Evolutionary conservation across 2,888 invertebrate genomes (phyloP), one percentile per base, ranked within the genome.

Genomic region (Hecatera dysodea): DNA sequence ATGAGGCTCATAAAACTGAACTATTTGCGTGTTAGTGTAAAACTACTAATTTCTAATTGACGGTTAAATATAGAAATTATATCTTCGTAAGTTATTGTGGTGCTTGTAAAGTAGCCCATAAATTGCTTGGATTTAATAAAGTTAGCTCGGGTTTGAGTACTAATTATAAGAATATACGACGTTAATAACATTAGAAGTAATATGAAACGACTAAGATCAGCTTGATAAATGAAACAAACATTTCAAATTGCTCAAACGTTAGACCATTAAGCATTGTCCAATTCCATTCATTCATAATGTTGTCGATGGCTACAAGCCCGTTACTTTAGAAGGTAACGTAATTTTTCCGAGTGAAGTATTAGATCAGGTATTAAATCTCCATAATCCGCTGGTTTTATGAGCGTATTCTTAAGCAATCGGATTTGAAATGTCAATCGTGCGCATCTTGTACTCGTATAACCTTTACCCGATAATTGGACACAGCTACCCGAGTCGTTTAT

Each of bases 371-470:
- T 83, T 70, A 81, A 77, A 75, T 75, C 68, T 72, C 55, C 72
- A 77, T 83, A 75, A 78, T 66, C 53, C 46, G 24, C 65, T 50
- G 33, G 64, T 75, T 78, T 77, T 66, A 69, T 24, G 65, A 67
- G 67, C 69, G 76, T 81, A 76, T 84, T 79, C 70, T 88, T 84
- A 79, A 79, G 84, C 79, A 89, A 89, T 87, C 67, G 71, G 56
- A 68, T 79, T 80, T 73, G 61, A 90, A 90, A 90, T 90, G 88
- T 86, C 86, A 90, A 83, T 88, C 85, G 85, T 88, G 86, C 82
- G 74, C 81, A 83, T 81, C 78, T 71, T 65, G 67, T 75, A 80
- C 80, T 80, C 70, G 56, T 48, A 42, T 83, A 83, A 81, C 85
- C 86, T 90, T 88, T 88, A 81, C 64, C 66, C 71, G 67, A 72